Percentiles rank a stretch among this genome's conserved stretches.
These are phyloP conservation scores for Lethrus apterus DNA, from an alignment of 1,140 invertebrate genomes.

Conservation along the genomic window DNA sequence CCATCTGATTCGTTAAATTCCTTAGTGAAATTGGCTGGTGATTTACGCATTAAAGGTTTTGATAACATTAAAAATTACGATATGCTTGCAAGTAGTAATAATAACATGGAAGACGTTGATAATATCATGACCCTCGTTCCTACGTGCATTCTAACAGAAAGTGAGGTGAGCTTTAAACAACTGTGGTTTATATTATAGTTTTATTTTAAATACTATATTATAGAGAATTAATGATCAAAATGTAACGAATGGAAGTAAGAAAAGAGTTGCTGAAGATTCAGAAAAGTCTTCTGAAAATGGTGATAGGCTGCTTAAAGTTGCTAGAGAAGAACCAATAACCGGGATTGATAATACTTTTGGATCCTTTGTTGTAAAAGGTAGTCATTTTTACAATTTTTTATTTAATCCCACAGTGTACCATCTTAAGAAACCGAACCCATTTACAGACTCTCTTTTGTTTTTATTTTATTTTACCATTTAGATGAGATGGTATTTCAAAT, in stretches of 20 bases:
- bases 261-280: constrained; percentile 2
- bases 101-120: constrained; percentile 4
- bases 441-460: too few species aligned
- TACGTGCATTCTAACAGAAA: constrained; percentile 3
- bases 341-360: not conserved
- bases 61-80: constrained; percentile 13
- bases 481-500: too few species aligned
- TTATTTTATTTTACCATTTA: too few species aligned
- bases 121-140: constrained; percentile 9
- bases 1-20: constrained; percentile 21
- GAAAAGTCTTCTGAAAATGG: not conserved
- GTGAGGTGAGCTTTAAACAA: not conserved
- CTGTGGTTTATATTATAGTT: not conserved
- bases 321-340: not conserved
- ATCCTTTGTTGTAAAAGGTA: too few species aligned
- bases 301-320: constrained; percentile 2
- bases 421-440: too few species aligned
- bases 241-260: not conserved
- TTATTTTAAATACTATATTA: not conserved
- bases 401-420: too few species aligned
- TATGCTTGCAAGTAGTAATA: not conserved
- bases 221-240: not conserved
- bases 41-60: constrained; percentile 31
- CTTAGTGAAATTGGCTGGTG: constrained; percentile 25
- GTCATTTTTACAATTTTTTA: too few species aligned